Conservation (phyloP, 2,113 vertebrate species). For the Neolamprologus toae region DNA sequence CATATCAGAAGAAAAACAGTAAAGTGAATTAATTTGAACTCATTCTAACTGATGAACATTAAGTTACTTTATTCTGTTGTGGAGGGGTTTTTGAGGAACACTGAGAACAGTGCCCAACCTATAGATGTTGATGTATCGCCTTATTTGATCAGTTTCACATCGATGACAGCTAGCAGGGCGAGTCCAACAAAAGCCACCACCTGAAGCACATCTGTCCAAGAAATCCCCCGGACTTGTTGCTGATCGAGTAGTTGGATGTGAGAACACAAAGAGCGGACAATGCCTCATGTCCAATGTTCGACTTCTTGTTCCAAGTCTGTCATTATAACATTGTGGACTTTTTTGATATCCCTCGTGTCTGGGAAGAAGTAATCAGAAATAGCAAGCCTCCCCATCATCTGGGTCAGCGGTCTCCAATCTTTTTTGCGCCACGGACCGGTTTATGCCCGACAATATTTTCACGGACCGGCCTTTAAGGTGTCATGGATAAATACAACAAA, state of each 20-base stretch:
- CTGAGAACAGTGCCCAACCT: neutral
- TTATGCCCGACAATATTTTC: no score
- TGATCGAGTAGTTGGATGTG: neutral
- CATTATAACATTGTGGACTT: neutral
- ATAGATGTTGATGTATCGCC: neutral
- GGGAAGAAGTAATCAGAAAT: neutral
- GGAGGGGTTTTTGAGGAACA: neutral
- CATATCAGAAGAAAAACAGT: neutral
- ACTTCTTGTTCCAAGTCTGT: neutral
- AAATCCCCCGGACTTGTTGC: neutral
- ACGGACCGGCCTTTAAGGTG: no score
- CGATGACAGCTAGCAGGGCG: neutral
- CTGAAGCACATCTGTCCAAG: neutral
- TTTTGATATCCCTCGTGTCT: rapidly evolving
- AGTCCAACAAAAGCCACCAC: neutral
- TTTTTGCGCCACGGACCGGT: no score
- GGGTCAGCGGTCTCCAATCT: neutral
- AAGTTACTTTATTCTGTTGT: neutral
- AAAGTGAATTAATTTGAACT: neutral
- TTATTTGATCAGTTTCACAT: neutral
- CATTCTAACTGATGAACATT: rapidly evolving
- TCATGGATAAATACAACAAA: no score
- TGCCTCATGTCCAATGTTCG: neutral
- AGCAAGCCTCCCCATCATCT: neutral
- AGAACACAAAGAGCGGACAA: neutral